Base-by-base conservation (phyloP, 1,140 invertebrate genomes). In the Bombus superbus region DNA sequence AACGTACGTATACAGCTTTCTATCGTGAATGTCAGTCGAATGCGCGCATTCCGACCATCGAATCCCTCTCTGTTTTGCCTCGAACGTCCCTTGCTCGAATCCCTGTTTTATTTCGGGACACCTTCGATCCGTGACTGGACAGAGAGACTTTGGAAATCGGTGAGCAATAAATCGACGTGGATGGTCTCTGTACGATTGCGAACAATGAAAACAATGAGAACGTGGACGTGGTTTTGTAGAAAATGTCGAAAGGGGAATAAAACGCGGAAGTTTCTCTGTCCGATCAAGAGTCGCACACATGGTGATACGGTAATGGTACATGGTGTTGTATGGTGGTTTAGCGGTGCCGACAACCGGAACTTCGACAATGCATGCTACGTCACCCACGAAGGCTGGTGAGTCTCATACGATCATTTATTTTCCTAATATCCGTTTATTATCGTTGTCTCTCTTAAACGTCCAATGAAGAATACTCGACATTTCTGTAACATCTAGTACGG, bases 321-420 rank as follows among this genome's bases (percentile, higher is more conserved):
- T 90, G 92, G 88, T 93, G 86, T 92, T 94, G 86, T 95, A 92
- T 94, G 93, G 88, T 95, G 93, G 89, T 95, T 95, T 95, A 95
- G 94, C 94, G 93, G 93, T 94, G 92, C 91, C 94, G 91, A 92
- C 94, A 91, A 94, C 92, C 87, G 92, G 93, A 92, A 93, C 91
- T 92, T 93, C 94, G 89, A 88, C 93, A 93, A 94, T 95, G 93
- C 94, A 95, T 94, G 92, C 92, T 91, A 92, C 94, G 90, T 95
- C 95, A 94, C 93, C 94, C 90, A 94, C 93, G 84, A 95, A 94
- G 85, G 91, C 92, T 91, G 95, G 94, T 95, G 93, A 95, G 94
- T 95, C 91, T 93, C 92, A 91, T 92, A 86, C 90, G 88, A 89
- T 92, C 92, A 93, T 88, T 93, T 92, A 88, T 72, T 90, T 83